Evolutionary conservation across 2,113 vertebrate genomes (phyloP), one percentile per base, ranked within the genome.

Genomic region (Danionella cerebrum): DNA sequence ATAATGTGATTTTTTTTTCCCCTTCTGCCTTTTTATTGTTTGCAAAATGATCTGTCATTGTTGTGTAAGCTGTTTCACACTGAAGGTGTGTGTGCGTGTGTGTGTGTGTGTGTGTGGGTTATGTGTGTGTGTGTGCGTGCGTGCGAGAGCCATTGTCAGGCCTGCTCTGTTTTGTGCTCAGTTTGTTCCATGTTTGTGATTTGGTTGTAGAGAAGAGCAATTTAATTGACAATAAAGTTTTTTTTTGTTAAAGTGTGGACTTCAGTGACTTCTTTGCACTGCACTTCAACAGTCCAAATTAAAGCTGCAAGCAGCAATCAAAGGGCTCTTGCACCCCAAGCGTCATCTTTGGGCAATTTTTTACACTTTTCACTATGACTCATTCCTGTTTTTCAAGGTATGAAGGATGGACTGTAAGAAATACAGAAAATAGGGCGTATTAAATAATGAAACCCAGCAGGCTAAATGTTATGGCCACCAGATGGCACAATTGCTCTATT

Each of bases 141-240:
- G 51, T 44, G 65, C 45, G 50, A 38, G 66, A 18, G 21, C 35
- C 27, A 14, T 74, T 54, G 36, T 58, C n/a, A 45, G 75, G 79
- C 77, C 60, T 78, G 74, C 79, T 78, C 69, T 77, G 78, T 84
- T 83, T 69, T 16, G 74, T 84, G 76, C n/a, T n/a, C n/a, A n/a
- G n/a, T 84, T 48, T 71, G 83, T 84, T 75, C 65, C 71, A 78
- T 79, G 77, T 83, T 81, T 79, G 79, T 84, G 77, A 73, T 80
- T 86, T 77, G 78, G 80, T 72, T 80, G 82, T 82, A 71, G 79
- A 76, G 70, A 75, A 80, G 69, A 76, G 53, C 69, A 78, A 78
- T 78, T 62, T 63, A 79, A 80, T 75, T 81, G 51, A 83, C 73
- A 80, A 82, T 86, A 84, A 86, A 83, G 81, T 84, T 88, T 88